Conservation (phyloP, 2,797 vertebrate species). For the Protosalanx chinensis region DNA sequence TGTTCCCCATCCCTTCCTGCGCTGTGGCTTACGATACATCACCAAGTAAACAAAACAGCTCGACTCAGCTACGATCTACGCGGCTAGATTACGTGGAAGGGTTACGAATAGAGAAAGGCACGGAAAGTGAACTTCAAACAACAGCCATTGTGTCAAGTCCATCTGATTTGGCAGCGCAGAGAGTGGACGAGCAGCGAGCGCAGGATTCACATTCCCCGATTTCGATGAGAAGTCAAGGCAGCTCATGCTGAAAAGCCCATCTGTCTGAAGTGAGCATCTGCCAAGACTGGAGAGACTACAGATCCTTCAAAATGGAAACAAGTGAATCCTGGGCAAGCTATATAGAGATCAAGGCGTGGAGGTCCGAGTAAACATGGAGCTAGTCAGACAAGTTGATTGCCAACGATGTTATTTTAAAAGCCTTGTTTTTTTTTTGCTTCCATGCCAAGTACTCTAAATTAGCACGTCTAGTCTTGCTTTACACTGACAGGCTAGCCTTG, state of each 20-base stretch:
- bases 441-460: neutral
- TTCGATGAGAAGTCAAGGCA: constrained; percentile 36
- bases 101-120: neutral
- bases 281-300: constrained; percentile 27
- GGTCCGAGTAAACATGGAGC: neutral
- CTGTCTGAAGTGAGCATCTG: constrained; percentile 32
- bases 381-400: neutral
- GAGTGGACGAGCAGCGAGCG: constrained; percentile 37
- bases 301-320: constrained; percentile 36
- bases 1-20: neutral
- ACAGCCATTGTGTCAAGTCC: constrained; percentile 1
- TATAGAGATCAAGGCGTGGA: neutral
- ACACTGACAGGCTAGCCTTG: neutral
- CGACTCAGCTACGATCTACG: neutral
- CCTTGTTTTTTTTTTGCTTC: neutral
- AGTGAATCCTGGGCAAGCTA: constrained; percentile 16
- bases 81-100: constrained; percentile 11
- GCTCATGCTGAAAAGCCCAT: constrained; percentile 46
- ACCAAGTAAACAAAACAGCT: neutral
- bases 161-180: constrained; percentile 30
- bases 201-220: constrained; percentile 38
- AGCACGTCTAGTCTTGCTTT: neutral
- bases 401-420: neutral
- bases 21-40: neutral
- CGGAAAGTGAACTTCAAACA: constrained; percentile 11